Conservation (phyloP, 2,888 invertebrate genomes). For the Argyresthia goedartella region DNA sequence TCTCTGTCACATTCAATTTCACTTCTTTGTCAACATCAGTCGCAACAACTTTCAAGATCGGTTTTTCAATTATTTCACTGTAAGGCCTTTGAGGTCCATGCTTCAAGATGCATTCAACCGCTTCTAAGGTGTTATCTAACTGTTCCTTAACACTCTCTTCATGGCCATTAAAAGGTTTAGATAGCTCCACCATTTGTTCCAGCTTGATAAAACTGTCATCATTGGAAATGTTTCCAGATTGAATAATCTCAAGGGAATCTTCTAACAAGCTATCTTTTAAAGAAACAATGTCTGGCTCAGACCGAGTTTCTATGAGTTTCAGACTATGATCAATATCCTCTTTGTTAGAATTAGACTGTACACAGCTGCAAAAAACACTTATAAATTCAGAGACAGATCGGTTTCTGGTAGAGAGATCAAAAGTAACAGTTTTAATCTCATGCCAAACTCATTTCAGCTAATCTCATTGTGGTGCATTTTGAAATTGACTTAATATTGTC, state of each 20-base stretch:
- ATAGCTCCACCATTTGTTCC: slow-evolving; percentile 36
- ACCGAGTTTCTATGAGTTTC: slow-evolving; percentile 41
- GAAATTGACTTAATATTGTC: too few species aligned
- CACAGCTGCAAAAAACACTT: slow-evolving; percentile 6
- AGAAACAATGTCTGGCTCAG: slow-evolving; percentile 30
- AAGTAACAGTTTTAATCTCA: too few species aligned
- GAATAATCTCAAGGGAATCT: background rate
- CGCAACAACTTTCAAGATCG: background rate
- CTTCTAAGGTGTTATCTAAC: slow-evolving; percentile 39
- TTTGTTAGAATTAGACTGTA: slow-evolving; percentile 4
- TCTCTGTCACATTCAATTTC: background rate
- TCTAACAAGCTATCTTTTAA: background rate
- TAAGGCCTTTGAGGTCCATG: slow-evolving; percentile 19
- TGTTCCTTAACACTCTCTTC: slow-evolving; percentile 14
- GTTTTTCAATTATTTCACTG: slow-evolving; percentile 4
- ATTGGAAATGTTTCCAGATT: background rate
- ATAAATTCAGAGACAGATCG: background rate
- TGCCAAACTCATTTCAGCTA: too few species aligned
- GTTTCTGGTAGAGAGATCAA: background rate
- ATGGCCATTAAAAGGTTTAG: slow-evolving; percentile 23
- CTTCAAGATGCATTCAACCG: slow-evolving; percentile 37
- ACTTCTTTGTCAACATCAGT: background rate
- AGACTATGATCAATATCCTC: slow-evolving; percentile 24
- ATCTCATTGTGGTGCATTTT: too few species aligned
- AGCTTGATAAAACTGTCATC: slow-evolving; percentile 42